These are phyloP conservation scores for Chloromyia formosa DNA, from an alignment of 2,888 invertebrate species.

Conservation along the genomic window DNA sequence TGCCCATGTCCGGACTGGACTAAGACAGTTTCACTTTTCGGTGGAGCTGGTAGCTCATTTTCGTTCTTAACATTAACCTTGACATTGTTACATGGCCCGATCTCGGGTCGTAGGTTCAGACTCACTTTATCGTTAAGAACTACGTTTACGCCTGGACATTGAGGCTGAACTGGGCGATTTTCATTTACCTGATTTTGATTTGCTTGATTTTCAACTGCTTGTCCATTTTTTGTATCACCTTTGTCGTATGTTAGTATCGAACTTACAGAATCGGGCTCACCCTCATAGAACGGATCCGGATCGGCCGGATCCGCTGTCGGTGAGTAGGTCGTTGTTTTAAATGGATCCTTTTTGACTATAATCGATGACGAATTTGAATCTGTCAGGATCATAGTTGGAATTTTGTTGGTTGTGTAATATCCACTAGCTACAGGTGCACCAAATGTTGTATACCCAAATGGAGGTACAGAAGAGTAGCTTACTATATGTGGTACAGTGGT, in stretches of 20 bases:
- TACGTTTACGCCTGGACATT: conserved; percentile 46
- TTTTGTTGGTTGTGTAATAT: conserved; percentile 16
- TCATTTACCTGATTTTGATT: not conserved
- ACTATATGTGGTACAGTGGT: not conserved
- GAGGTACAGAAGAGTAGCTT: not conserved
- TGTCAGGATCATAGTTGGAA: conserved; percentile 17
- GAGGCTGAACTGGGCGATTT: not conserved
- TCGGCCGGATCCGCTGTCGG: conserved; percentile 47
- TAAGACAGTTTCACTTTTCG: not conserved
- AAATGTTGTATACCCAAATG: not conserved
- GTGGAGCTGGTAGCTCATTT: not conserved
- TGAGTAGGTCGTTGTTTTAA: conserved; percentile 6
- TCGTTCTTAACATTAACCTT: conserved; percentile 41
- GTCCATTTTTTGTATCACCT: conserved; percentile 5
- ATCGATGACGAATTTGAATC: conserved; percentile 31
- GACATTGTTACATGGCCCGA: conserved; percentile 42
- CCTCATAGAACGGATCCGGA: conserved; percentile 49
- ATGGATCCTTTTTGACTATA: conserved; percentile 32
- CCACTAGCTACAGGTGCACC: not conserved
- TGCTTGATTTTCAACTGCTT: not conserved
- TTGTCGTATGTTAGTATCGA: conserved; percentile 10
- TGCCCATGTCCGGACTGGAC: not conserved
- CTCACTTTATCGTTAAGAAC: conserved; percentile 46
- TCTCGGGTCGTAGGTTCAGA: conserved; percentile 45
- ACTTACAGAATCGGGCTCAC: conserved; percentile 24